A percentile compares a stretch with the other conserved stretches of the same genome.
Conservation (phyloP, 1,140 invertebrate species). For the Drosophila bocqueti region DNA sequence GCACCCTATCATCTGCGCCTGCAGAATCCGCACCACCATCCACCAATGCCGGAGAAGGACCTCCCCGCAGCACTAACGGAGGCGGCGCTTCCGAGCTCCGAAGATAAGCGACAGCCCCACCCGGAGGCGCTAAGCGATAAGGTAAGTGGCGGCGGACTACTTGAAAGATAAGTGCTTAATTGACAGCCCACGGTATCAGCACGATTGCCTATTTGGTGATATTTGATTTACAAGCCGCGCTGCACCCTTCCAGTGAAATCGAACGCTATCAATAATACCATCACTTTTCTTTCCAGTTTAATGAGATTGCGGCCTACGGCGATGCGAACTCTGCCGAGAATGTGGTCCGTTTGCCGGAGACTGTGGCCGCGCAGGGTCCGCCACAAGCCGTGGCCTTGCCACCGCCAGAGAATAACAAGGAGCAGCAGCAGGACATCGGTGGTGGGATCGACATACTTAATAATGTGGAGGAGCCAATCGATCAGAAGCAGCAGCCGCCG, state of each 20-base stretch:
- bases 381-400: constrained; percentile 18
- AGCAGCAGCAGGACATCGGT: constrained; percentile 20
- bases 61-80: constrained; percentile 8
- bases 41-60: constrained; percentile 35
- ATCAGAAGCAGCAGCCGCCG: neutral
- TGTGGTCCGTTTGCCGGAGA: constrained; percentile 59
- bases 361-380: constrained; percentile 15
- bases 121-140: constrained; percentile 46
- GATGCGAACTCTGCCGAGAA: constrained; percentile 61
- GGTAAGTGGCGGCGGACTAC: constrained; percentile 31
- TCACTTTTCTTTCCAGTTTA: constrained; percentile 40
- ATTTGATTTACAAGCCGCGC: constrained; percentile 26
- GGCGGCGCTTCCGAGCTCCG: constrained; percentile 14
- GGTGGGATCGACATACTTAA: constrained; percentile 58
- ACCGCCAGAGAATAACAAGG: constrained; percentile 19
- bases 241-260: constrained; percentile 3
- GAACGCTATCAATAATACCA: neutral
- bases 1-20: constrained; percentile 51
- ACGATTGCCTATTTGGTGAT: constrained; percentile 12
- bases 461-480: constrained; percentile 57
- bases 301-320: constrained; percentile 42
- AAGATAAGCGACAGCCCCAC: constrained; percentile 17
- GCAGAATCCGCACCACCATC: constrained; percentile 59
- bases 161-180: constrained; percentile 25
- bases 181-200: neutral